Evolutionary conservation across 2,888 invertebrate genomes (phyloP), one percentile per base, ranked within the genome.

Genomic region (Acholoe squamosa): DNA sequence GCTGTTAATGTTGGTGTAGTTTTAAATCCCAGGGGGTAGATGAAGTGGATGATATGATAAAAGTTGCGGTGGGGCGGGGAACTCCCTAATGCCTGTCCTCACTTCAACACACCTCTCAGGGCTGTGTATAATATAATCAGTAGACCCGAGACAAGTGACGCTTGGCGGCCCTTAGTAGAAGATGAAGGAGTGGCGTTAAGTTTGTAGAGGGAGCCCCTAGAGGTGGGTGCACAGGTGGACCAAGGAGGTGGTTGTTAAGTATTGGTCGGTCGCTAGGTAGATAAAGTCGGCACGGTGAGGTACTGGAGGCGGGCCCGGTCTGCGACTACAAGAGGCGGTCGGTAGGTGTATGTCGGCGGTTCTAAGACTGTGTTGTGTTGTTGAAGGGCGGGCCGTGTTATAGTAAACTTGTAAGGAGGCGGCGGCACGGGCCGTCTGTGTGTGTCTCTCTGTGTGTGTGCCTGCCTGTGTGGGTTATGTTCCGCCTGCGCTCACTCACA

Each of bases 401-500:
- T 84, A 84, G 84, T 84, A 84, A 84, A 84, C 84, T 84, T 84
- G 84, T 84, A 84, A 84, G 84, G 84, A 31, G 84, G 52, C 76
- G 84, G 84, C 84, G 84, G 52, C 76, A 31, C 61, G 61, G 25
- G 76, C 76, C 76, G 76, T 76, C 76, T 76, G 76, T 76, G 76
- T 61, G 61, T n/a, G 61, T 14, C 76, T 25, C 28, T 76, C 28
- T 76, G 76, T 76, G 28, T 76, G 76, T 84, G 84, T 84, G 84
- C 43, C 43, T 84, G 84, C 33, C 33, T 84, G 84, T 84, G 43
- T 84, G 43, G 12, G 84, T 84, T 43, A 43, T 84, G 84, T 84
- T 84, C 84, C 84, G 84, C 84, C 84, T 84, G 43, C 28, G 84
- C 84, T 84, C 43, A 43, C 84, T 84, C 84, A 84, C 84, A 84